phyloP scores from a whole-genome alignment of 2,113 vertebrate species.

The Pyrgilauda ruficollis region DNA sequence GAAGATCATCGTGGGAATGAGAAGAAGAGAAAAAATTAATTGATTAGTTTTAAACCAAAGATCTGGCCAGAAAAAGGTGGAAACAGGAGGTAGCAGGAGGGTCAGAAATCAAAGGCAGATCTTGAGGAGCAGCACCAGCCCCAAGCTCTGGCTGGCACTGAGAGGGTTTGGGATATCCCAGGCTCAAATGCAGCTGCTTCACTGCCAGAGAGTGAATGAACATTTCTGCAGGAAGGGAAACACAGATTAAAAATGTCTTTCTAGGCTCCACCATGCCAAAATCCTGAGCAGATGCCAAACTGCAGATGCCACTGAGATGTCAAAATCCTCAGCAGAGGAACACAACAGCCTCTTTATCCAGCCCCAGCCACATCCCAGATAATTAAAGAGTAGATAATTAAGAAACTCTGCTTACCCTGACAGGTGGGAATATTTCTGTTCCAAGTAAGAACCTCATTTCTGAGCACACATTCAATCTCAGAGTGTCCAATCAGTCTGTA shows the following conservation, averaged over 20 bases:
- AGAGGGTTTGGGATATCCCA: neutral
- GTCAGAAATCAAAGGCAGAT: neutral
- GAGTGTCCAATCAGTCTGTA: conserved; percentile 13
- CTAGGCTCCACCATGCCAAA: neutral
- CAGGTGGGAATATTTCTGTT: neutral
- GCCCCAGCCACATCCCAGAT: neutral
- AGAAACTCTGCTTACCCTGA: neutral
- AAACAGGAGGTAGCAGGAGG: neutral
- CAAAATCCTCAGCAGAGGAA: neutral
- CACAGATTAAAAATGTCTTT: neutral
- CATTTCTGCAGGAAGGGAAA: neutral
- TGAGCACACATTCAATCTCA: neutral
- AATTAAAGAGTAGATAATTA: neutral
- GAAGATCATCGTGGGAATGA: too few species aligned
- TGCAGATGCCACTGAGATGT: neutral
- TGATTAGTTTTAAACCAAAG: accelerated
- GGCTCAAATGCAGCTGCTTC: neutral
- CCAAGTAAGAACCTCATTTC: neutral
- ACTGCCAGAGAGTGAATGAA: neutral
- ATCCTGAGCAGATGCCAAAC: too few species aligned
- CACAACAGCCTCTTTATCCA: accelerated
- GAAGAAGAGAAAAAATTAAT: neutral
- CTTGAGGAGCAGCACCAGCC: neutral
- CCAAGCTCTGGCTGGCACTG: neutral
- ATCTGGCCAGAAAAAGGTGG: neutral